Base-by-base conservation (phyloP, 2,888 invertebrate species). In the Stenodema calcarata region DNA sequence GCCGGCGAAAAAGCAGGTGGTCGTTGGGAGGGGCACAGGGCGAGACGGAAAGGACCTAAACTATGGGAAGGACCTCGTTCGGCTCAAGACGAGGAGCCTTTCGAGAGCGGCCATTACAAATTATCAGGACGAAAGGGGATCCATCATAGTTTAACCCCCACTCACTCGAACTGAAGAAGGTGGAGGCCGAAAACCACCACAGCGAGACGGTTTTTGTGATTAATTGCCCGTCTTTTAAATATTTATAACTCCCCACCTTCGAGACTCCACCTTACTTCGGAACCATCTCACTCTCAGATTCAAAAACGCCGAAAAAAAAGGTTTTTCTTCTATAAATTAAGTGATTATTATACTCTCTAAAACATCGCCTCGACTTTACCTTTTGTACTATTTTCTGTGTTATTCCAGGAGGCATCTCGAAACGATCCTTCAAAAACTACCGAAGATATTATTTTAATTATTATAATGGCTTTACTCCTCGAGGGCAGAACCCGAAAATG, bases 51-150 rank as follows among this genome's bases (percentile, higher is more conserved):
- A 6, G 11, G 42, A 6, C 42, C 42, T 11, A 42, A 11, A 9
- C 47, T 12, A 14, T 12, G 47, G 47, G 7, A 47, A 12, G 47
- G 47, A 2, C 47, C 6, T 6, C 11, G 7, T n/a, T 1, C 23
- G 0, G 75, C 73, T 18, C 84, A 84, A 84, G 84, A 84, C 84
- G 42, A 84, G 84, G 27, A 84, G 84, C 84, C 73, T 27, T 27
- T 6, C 18, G 7, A 35, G 7, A 35, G 84, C 84, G 84, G 84
- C 84, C 84, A 84, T 84, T 84, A 84, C 84, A 73, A 84, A 84
- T 84, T 84, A 84, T 47, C 84, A 14, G 44, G 16, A 4, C 54
- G 12, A 23, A 27, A 27, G 28, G 84, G 84, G 44, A 84, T 84
- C 84, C 84, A 84, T 84, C 84, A 84, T 84, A 84, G 84, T 44